Evolutionary conservation across 2,797 vertebrate genomes (phyloP).

Genomic region (Myotis daubentonii): DNA sequence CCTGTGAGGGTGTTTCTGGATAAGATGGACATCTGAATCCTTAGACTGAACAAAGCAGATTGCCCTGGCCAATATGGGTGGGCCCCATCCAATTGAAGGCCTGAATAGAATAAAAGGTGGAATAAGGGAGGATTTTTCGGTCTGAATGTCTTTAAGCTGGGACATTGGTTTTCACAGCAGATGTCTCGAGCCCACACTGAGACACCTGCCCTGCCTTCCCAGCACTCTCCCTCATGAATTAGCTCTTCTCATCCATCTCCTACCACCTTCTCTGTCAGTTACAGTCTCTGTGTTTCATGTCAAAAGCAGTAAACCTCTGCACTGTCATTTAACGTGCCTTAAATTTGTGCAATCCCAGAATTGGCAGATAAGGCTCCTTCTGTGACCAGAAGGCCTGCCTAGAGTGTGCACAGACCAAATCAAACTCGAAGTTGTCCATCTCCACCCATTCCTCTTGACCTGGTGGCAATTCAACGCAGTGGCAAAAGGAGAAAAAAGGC

Average conservation of each 20-base stretch:
- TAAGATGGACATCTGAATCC: neutral
- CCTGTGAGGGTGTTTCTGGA: neutral
- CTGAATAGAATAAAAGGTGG: too few species aligned
- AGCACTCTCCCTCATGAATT: neutral
- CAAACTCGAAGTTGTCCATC: neutral
- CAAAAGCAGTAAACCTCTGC: neutral
- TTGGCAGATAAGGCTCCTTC: accelerated
- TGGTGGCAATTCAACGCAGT: slow-evolving; percentile 1
- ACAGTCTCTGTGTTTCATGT: neutral
- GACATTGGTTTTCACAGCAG: neutral
- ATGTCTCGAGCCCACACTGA: neutral
- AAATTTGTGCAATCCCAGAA: slow-evolving; percentile 40
- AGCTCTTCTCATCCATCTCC: neutral
- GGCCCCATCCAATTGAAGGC: too few species aligned
- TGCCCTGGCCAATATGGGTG: too few species aligned
- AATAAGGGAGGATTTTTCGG: too few species aligned
- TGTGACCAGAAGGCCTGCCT: neutral
- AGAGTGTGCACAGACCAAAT: neutral
- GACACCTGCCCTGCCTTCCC: too few species aligned
- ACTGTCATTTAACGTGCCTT: slow-evolving; percentile 37
- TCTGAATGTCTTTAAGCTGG: neutral
- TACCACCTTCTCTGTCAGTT: neutral
- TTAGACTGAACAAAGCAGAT: neutral
- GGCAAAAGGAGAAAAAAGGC: slow-evolving; percentile 40
- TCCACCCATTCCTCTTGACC: slow-evolving; percentile 40